Percentiles rank a stretch among this genome's conserved stretches.
Conservation (phyloP, 2,113 vertebrate species). For the Pelmatolapia mariae region DNA sequence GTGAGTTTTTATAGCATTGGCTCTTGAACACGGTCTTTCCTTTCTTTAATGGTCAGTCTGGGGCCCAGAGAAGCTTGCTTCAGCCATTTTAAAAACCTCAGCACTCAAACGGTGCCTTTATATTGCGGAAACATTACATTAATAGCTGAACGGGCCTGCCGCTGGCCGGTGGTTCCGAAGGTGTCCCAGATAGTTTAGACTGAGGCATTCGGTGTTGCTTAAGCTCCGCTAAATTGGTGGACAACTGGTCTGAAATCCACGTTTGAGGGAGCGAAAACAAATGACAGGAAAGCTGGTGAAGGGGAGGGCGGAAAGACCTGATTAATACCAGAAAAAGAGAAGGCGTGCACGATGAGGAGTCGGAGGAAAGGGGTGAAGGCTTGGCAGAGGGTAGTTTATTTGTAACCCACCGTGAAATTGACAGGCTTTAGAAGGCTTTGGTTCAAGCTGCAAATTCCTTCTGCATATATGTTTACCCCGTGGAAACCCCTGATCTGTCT, state of each 20-base stretch:
- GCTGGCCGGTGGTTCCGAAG: constrained; percentile 55
- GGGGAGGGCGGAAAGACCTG: constrained; percentile 60
- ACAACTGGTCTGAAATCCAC: constrained; percentile 41
- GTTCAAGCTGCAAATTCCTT: constrained; percentile 37
- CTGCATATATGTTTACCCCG: constrained; percentile 37
- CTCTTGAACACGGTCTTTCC: constrained; percentile 66
- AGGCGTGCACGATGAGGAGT: constrained; percentile 24
- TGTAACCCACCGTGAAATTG: constrained; percentile 77
- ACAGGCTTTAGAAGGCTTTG: constrained; percentile 62
- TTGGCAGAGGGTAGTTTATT: constrained; percentile 66
- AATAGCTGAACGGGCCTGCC: constrained; percentile 59
- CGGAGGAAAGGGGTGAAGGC: constrained; percentile 41
- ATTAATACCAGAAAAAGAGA: constrained; percentile 65
- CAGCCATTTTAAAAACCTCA: constrained; percentile 73
- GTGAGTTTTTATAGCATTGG: constrained; percentile 77
- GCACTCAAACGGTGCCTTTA: constrained; percentile 65
- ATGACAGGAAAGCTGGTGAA: constrained; percentile 44
- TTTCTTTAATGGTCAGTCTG: constrained; percentile 76
- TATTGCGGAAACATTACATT: constrained; percentile 81
- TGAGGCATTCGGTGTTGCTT: constrained; percentile 16
- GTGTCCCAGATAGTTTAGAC: constrained; percentile 57
- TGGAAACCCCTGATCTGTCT: constrained; percentile 21
- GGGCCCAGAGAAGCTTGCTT: constrained; percentile 67
- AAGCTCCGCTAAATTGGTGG: constrained; percentile 21
- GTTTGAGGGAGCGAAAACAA: constrained; percentile 62